Evolutionary conservation across 2,113 vertebrate species (phyloP).

Genomic region (Pseudopodoces humilis): DNA sequence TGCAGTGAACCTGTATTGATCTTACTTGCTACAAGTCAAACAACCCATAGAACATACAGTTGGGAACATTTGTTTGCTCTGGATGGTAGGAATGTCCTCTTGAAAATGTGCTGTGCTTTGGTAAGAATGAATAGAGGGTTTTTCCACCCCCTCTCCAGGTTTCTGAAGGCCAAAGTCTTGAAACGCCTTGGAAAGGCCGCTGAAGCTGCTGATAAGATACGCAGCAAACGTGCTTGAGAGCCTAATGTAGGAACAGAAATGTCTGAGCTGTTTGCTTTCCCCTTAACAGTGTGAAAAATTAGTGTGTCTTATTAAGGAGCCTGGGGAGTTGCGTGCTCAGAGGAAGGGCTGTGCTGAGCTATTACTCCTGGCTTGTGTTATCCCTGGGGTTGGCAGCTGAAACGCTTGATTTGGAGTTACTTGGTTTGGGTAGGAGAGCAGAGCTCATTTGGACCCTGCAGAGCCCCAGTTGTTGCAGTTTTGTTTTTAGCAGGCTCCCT

Average conservation of each 20-base stretch:
- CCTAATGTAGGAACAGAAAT: slow-evolving; percentile 16
- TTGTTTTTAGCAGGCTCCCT: neutral
- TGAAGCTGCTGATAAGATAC: slow-evolving; percentile 50
- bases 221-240: slow-evolving; percentile 1
- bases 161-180: slow-evolving; percentile 55
- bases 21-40: neutral
- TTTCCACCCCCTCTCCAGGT: slow-evolving; percentile 5
- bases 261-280: slow-evolving; percentile 43
- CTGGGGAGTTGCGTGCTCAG: neutral
- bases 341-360: neutral
- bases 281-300: slow-evolving; percentile 40
- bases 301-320: neutral
- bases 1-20: neutral
- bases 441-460: neutral
- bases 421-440: neutral
- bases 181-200: slow-evolving; percentile 11
- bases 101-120: neutral
- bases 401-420: neutral
- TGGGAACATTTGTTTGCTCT: slow-evolving; percentile 42
- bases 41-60: neutral
- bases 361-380: neutral
- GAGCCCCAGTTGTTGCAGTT: neutral
- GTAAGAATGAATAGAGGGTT: slow-evolving; percentile 1
- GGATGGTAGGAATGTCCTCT: slow-evolving; percentile 43
- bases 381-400: neutral